Percentiles rank a stretch among this genome's conserved stretches.
Conservation (phyloP, 2,888 invertebrate species). For the Cacoxenus indagator region DNA sequence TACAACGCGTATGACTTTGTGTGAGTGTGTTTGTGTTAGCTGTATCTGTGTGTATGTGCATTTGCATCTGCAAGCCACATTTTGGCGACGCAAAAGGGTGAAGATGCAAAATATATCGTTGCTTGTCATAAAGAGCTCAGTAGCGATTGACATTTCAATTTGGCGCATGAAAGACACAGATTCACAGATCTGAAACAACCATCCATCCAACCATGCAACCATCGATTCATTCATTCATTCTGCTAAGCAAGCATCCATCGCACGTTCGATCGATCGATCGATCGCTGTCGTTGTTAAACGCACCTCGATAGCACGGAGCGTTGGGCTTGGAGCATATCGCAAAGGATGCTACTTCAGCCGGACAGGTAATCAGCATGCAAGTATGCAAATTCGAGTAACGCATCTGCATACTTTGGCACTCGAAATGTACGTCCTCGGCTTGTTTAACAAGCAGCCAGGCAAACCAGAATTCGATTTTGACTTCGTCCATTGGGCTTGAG, state of each 20-base stretch:
- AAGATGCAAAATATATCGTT: slow-evolving; percentile 31
- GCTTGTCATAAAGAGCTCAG: slow-evolving; percentile 60
- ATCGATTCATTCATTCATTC: too few species aligned
- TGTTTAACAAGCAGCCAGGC: background rate
- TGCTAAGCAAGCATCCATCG: too few species aligned
- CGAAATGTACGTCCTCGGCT: background rate
- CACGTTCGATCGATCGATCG: background rate
- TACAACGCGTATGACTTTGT: slow-evolving; percentile 30
- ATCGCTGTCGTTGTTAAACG: background rate
- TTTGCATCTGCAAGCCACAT: background rate
- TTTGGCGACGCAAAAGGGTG: background rate
- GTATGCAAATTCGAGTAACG: slow-evolving; percentile 9
- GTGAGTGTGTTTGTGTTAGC: background rate
- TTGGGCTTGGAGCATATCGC: background rate
- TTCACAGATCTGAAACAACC: background rate
- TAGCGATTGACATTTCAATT: slow-evolving; percentile 59
- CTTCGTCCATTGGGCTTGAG: background rate
- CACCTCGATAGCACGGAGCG: too few species aligned
- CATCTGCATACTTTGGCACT: slow-evolving; percentile 1
- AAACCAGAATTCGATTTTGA: background rate
- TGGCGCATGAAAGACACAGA: slow-evolving; percentile 39
- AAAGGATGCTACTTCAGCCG: background rate
- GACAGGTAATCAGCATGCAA: slow-evolving; percentile 5
- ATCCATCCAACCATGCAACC: too few species aligned
- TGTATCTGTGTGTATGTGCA: background rate